Evolutionary conservation across 2,888 invertebrate species (phyloP).

Genomic region (Drosophila siamana): DNA sequence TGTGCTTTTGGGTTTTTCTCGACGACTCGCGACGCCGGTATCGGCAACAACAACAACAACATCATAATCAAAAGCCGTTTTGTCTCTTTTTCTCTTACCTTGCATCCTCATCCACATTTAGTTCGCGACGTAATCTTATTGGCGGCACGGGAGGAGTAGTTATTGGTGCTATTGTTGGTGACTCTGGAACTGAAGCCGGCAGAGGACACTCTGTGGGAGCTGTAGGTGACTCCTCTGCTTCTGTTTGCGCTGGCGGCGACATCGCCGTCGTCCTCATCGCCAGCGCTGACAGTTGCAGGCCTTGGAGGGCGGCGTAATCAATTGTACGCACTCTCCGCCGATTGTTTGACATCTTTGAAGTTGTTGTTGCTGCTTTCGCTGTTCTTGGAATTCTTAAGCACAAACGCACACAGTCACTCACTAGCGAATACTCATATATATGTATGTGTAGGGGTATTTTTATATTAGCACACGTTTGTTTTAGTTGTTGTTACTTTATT

Average conservation of each 20-base stretch:
- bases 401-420: constrained; percentile 5
- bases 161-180: constrained; percentile 12
- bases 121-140: constrained; percentile 63
- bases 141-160: constrained; percentile 58
- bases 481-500: constrained; percentile 19
- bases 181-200: constrained; percentile 5
- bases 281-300: constrained; percentile 47
- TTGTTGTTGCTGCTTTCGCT: constrained; percentile 42
- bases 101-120: constrained; percentile 73
- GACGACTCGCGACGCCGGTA: constrained; percentile 19
- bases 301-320: constrained; percentile 69
- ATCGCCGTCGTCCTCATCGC: constrained; percentile 38
- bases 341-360: constrained; percentile 67
- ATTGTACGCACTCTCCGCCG: constrained; percentile 69
- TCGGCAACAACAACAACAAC: neutral
- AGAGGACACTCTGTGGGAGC: constrained; percentile 18
- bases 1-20: constrained; percentile 50
- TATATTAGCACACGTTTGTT: constrained; percentile 34
- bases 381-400: constrained; percentile 63
- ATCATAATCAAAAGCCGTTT: constrained; percentile 9
- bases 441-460: neutral
- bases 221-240: constrained; percentile 26
- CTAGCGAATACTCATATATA: constrained; percentile 26
- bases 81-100: constrained; percentile 60
- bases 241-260: constrained; percentile 29